Evolutionary conservation across 2,113 vertebrate genomes (phyloP), one percentile per base, ranked within the genome.

Genomic region (Catharus bicknelli): DNA sequence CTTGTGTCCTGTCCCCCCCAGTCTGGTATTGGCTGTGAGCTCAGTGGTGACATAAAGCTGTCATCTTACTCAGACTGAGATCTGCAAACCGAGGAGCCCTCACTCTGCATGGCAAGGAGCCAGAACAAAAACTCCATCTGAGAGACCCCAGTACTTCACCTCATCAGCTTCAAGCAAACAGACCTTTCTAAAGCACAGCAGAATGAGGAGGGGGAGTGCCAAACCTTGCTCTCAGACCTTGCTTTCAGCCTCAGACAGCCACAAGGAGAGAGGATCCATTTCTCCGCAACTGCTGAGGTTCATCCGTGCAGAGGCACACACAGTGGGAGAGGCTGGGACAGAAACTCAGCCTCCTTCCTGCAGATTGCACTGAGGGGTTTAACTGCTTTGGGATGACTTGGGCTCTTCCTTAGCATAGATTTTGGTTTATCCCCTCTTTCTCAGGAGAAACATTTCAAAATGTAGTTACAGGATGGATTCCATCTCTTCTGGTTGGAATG

Each of bases 231-330:
- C 19, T 61, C 22, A 22, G 21, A 25, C 25, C 67, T 42, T 55
- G 55, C 45, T 50, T 9, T 29, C 14, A 15, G 20, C 17, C 34
- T 48, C 38, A 27, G 32, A 5, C 50, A 32, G 40, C 43, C n/a
- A 7, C 0, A 3, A 19, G 69, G 32, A 51, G 50, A 9, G 36
- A 50, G 34, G 36, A 32, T 50, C 36, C 2, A 0, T 36, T 54
- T 50, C 66, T 78, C 32, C 16, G 4, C 12, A 36, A 4, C 4
- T 25, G 13, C 83, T 10, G 34, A 0, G 2, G 22, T 34, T 80
- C 42, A 11, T 32, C 69, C 25, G 4, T 67, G 58, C 3, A 14
- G n/a, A 57, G 42, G 20, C 51, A 69, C 69, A 42, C 32, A 7
- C 4, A 5, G 50, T 7, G 48, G 54, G 34, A 63, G 59, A 77